Evolutionary conservation across 92 coral and sea anemone genomes (phyloP), one percentile per base, ranked within the genome.

Genomic region (Porites rus): DNA sequence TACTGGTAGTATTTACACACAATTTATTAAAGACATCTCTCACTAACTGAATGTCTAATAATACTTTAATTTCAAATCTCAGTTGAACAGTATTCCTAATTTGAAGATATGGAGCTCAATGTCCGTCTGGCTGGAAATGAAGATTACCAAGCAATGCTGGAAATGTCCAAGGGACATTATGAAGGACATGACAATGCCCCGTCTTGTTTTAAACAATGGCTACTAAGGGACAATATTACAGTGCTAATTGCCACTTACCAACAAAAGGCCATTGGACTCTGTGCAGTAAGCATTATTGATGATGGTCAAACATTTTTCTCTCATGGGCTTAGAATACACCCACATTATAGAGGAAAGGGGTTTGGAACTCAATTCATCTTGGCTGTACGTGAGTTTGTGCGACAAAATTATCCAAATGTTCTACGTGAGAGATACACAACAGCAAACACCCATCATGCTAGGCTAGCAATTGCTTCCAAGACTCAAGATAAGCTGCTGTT

Each of bases 401-500:
- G 21, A 6, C 9, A 11, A 20, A 62, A 7, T 62, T 62, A 16
- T 17, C 66, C 66, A n/a, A n/a, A n/a, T n/a, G n/a, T 62, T 62
- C n/a, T n/a, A n/a, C 66, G 66, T 0, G 66, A 16, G 66, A 16
- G 66, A 16, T 62, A 16, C 1, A n/a, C 21, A 7, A 62, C 66
- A 46, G 77, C 17, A 17, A 52, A 46, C 13, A 72, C 54, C 10
- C 54, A 72, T n/a, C 59, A 1, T 8, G 58, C 54, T 11, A 56
- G 77, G 17, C 20, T 72, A 7, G 31, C 77, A 7, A 72, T 72
- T 52, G 77, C 77, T 8, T 1, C 21, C 11, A 72, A 72, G 58
- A 72, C 60, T 46, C 25, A 59, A 16, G 77, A 72, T 46, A 72
- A 52, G 50, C 56, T 72, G 22, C 60, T 72, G 60, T n/a, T 17